Base-by-base conservation (phyloP, 2,797 vertebrate species). In the Stomatorhinus walkeri region DNA sequence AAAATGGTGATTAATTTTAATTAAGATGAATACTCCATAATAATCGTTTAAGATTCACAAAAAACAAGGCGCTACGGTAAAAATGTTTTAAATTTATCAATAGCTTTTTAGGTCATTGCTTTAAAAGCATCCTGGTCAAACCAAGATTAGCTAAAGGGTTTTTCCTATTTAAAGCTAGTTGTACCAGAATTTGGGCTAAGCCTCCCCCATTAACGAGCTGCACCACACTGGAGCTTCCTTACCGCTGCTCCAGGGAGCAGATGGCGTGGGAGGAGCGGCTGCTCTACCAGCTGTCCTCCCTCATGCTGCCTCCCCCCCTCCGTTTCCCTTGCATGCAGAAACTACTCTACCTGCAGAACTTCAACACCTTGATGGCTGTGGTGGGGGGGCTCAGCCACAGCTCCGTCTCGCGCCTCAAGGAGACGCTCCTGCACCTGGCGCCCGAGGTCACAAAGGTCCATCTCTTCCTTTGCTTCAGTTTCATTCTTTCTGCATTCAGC, bases 361-460 rank as follows among this genome's bases (percentile, higher is more conserved):
- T 99, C 91, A 99, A 99, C 92, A 99, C 98, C 0, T 90, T 99
- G 92, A 99, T 99, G 98, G 97, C 98, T 0, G 97, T 99, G 92
- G 98, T 99, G 19, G 98, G 98, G 48, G 98, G 98, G 16, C 94
- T 99, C 46, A 99, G 98, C 90, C 98, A 99, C 93, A 99, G 98
- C 89, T 98, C 97, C 89, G 98, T 99, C 91, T 99, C 97, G 89
- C 96, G 98, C 87, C 96, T 99, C 88, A 99, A 99, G 92, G 98
- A 99, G 93, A 99, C 98, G 2, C 97, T 98, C 90, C 95, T 95
- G 84, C 96, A 97, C 91, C 96, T 99, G 90, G 95, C 96, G 90
- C 95, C 96, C 0, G 98, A 99, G 89, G 97, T 99, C 90, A 96
- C 97, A 88, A 99, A 97, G 97, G 98, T 99, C 87, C 95, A 51